These are phyloP conservation scores for Crocidura indochinensis DNA, from an alignment of 2,797 vertebrate genomes.

Conservation along the genomic window DNA sequence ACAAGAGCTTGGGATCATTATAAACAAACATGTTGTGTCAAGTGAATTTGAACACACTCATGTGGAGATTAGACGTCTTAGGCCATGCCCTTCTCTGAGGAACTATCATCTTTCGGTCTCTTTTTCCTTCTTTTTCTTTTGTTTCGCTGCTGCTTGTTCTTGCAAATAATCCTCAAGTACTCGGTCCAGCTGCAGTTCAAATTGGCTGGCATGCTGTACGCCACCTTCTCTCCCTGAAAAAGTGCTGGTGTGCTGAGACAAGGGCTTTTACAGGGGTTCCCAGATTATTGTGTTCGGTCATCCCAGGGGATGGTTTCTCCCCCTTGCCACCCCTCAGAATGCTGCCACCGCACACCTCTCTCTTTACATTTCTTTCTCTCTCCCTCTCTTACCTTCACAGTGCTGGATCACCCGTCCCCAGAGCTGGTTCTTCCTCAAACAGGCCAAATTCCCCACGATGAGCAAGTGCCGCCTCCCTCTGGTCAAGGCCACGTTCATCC, in stretches of 20 bases:
- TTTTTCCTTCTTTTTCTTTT: conserved; percentile 74
- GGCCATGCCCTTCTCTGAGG: conserved; percentile 19
- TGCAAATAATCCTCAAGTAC: conserved; percentile 87
- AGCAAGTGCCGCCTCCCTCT: conserved; percentile 91
- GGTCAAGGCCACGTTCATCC: conserved; percentile 91
- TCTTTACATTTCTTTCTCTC: neutral
- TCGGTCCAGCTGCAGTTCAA: conserved; percentile 85
- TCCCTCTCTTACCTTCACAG: conserved; percentile 89
- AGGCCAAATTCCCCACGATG: conserved; percentile 90
- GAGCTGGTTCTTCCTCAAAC: conserved; percentile 89
- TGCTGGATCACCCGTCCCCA: conserved; percentile 91
- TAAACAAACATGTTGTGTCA: neutral
- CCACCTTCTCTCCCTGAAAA: conserved; percentile 88
- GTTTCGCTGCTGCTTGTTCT: conserved; percentile 84
- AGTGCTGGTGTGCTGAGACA: neutral
- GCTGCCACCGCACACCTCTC: too few relatives aligned
- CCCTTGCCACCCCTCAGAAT: too few relatives aligned
- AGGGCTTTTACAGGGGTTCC: too few relatives aligned
- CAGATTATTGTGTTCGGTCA: too few relatives aligned
- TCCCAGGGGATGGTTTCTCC: too few relatives aligned
- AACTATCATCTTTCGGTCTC: conserved; percentile 44
- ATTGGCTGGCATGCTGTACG: conserved; percentile 88
- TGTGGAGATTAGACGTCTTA: neutral
- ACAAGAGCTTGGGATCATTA: neutral
- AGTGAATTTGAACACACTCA: neutral